Conservation (phyloP, 1,140 invertebrate species). For the Venturia canescens region DNA sequence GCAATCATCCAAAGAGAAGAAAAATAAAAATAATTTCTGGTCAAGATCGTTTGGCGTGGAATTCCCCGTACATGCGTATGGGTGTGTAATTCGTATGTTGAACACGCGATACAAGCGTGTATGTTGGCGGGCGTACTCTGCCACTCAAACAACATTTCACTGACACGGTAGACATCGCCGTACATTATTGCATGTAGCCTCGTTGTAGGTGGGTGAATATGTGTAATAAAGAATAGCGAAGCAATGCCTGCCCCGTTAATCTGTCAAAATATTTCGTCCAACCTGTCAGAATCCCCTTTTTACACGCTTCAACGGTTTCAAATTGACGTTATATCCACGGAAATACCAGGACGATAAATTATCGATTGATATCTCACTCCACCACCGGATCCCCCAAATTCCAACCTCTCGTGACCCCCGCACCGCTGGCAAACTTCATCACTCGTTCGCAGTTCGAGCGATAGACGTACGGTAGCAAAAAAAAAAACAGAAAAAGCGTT, state of each 20-base stretch:
- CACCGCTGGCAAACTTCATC: not conserved
- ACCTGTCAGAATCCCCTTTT: conserved; percentile 42
- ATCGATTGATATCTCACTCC: conserved; percentile 42
- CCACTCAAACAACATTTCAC: no score
- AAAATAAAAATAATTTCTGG: no score
- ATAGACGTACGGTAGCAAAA: not conserved
- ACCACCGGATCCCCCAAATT: not conserved
- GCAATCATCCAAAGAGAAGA: no score
- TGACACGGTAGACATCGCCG: no score
- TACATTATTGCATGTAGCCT: no score
- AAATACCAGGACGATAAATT: conserved; percentile 42
- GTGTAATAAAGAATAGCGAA: not conserved
- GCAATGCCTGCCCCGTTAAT: conserved; percentile 7
- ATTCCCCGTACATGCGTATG: no score
- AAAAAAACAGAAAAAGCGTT: conserved; percentile 25
- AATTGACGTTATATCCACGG: conserved; percentile 41
- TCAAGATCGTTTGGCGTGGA: no score
- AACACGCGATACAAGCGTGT: no score
- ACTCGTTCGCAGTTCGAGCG: conserved; percentile 18
- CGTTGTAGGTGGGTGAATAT: no score
- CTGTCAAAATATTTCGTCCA: conserved; percentile 45
- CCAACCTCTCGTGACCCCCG: not conserved
- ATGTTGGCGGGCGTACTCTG: no score
- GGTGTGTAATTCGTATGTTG: no score
- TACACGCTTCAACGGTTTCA: conserved; percentile 41